Base-by-base conservation (phyloP, 2,888 invertebrate species). In the Cosmia trapezina region DNA sequence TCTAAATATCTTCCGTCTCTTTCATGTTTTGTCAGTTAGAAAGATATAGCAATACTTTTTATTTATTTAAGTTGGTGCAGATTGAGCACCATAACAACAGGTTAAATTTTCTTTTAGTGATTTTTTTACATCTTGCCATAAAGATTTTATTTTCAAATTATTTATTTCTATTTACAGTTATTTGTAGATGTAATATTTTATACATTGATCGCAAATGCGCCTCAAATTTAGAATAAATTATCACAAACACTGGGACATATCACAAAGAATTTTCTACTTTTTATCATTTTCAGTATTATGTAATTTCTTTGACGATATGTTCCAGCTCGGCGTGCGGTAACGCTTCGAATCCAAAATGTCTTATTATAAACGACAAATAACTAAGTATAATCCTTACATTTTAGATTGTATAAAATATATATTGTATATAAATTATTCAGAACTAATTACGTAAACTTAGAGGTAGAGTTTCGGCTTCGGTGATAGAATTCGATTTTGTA, bases 341-440 rank as follows among this genome's bases (percentile, higher is more conserved):
- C 37, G 69, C 72, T 83, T 82, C 51, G 56, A 68, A 80, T 66
- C 33, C 65, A 65, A 83, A 75, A 73, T 73, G 84, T 91, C 88
- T 88, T 90, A 90, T 88, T 70, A 86, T 74, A 85, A 86, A 83
- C 67, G 90, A 90, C 89, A 89, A 91, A 89, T 91, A 90, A 91
- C 73, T 89, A 86, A 85, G 14, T 82, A 53, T 85, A 87, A 82
- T 73, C 80, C 80, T 86, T 76, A 82, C 76, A 78, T 63, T 75
- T 63, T 78, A 75, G 51, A 59, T 60, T 72, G 53, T 43, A 66
- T 73, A 51, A 19, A 56, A 68, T 70, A 77, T 73, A 67, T 76
- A 74, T 75, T 81, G 59, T 76, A 61, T 17, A 73, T 68, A 64
- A 56, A 33, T 22, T 37, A 63, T 65, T 75, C 43, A 56, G 56